These are phyloP conservation scores for Euplagia quadripunctaria DNA, from an alignment of 2,888 invertebrate species.

Conservation along the genomic window DNA sequence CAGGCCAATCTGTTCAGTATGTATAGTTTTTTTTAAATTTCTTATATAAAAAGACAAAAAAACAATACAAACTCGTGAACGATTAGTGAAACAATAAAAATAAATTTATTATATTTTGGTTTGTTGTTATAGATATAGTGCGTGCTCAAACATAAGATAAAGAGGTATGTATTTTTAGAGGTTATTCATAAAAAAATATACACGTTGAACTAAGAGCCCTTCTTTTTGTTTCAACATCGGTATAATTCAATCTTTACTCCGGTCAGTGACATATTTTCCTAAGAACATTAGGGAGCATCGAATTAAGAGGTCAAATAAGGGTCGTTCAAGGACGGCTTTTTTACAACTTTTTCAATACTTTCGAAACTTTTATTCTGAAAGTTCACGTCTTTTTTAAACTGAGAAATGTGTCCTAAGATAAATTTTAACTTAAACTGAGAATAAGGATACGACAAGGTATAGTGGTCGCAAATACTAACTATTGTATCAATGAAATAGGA, in stretches of 20 bases:
- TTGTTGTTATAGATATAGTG: neutral
- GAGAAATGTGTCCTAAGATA: neutral
- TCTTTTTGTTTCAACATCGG: neutral
- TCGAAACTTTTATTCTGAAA: neutral
- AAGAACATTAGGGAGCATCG: neutral
- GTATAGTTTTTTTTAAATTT: neutral
- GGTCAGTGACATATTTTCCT: slow-evolving; percentile 1
- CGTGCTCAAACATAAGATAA: neutral
- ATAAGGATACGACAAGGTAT: too few species aligned
- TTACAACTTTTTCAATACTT: neutral
- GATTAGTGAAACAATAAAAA: neutral
- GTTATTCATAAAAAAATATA: neutral
- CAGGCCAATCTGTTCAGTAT: too few species aligned
- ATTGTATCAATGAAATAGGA: too few species aligned
- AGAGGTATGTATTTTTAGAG: neutral
- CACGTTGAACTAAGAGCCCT: neutral
- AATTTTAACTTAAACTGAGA: neutral
- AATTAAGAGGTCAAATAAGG: neutral
- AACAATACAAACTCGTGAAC: neutral
- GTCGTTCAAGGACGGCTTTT: slow-evolving; percentile 1
- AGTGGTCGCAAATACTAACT: too few species aligned
- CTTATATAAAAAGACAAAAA: neutral
- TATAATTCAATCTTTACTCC: neutral
- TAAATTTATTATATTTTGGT: neutral
- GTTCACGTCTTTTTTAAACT: neutral